Base-by-base conservation (phyloP, 2,888 invertebrate genomes). In the Heliothis peltigera region DNA sequence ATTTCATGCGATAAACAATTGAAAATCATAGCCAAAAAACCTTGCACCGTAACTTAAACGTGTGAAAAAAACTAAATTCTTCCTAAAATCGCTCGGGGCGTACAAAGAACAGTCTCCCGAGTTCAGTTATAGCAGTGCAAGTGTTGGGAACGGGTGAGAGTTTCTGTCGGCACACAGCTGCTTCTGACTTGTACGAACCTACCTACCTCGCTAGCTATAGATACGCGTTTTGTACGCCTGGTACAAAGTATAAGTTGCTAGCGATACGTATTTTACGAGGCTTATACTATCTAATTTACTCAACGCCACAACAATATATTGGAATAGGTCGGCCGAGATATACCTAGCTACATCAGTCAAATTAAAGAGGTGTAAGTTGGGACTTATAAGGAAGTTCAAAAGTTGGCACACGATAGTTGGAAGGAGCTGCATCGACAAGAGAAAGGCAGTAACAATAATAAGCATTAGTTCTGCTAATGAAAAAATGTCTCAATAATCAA, bases 101-200 rank as follows among this genome's bases (percentile, higher is more conserved):
- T 15, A 69, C 69, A 67, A 57, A 65, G 57, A 64, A 58, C 64
- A 57, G 66, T 79, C 57, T 64, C 63, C 43, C 58, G n/a, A 62
- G 47, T 61, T 72, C 57, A 22, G 47, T 76, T 72, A 79, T 62
- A 56, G 59, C 57, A 69, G 61, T 64, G 64, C 57, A 58, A 79
- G 69, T 69, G 78, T 70, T 22, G 55, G 51, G 57, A 58, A 57
- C 65, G 72, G 32, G 56, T 57, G 63, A 58, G 71, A 67, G 61
- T 67, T 64, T 64, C 57, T 65, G 68, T 69, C 67, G 67, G 47
- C 52, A 47, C 68, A 55, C 81, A 80, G 80, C 76, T 81, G 82
- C 47, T 42, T 49, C 64, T 67, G 66, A 73, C 67, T 67, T 66
- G 55, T 43, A 56, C 56, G 46, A 63, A 62, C 47, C 46, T 51